Conservation (phyloP, 1,140 invertebrate genomes). For the Frieseomelitta varia region DNA sequence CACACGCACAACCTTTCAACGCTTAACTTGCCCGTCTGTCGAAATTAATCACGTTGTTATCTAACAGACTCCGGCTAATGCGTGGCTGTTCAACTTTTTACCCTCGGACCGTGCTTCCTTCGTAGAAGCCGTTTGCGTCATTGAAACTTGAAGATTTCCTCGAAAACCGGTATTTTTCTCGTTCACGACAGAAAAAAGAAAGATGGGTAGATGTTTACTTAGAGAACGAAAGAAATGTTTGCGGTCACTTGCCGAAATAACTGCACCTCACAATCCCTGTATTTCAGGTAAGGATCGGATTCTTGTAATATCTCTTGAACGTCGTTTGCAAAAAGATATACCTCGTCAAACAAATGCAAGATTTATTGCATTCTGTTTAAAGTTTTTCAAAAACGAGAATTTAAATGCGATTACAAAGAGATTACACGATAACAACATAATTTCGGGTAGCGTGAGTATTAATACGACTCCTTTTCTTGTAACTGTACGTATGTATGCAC, state of each 20-base stretch:
- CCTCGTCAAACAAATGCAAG: not conserved
- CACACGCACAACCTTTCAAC: slow-evolving; percentile 10
- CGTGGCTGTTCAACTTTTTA: slow-evolving; percentile 24
- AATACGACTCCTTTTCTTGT: too few relatives aligned
- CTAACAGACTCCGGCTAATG: slow-evolving; percentile 23
- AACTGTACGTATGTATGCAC: too few relatives aligned
- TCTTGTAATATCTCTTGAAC: not conserved
- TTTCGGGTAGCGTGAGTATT: slow-evolving; percentile 9
- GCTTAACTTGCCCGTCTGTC: slow-evolving; percentile 37
- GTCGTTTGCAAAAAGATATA: not conserved
- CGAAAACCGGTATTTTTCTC: not conserved
- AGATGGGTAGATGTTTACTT: not conserved
- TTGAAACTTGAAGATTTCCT: too few relatives aligned
- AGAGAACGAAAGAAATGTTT: too few relatives aligned
- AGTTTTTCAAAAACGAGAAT: not conserved
- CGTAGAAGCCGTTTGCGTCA: slow-evolving; percentile 37
- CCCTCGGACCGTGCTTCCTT: slow-evolving; percentile 4
- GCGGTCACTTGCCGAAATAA: not conserved
- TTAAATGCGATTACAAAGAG: not conserved
- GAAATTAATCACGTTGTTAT: slow-evolving; percentile 52
- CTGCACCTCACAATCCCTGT: not conserved
- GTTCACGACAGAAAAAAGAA: too few relatives aligned
- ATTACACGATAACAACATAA: slow-evolving; percentile 19
- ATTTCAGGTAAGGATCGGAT: too few relatives aligned
- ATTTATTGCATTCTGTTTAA: not conserved